A percentile compares a stretch with the other conserved stretches of the same genome.
Evolutionary conservation across 1,140 invertebrate species (phyloP).

Genomic region (Cylas formicarius): DNA sequence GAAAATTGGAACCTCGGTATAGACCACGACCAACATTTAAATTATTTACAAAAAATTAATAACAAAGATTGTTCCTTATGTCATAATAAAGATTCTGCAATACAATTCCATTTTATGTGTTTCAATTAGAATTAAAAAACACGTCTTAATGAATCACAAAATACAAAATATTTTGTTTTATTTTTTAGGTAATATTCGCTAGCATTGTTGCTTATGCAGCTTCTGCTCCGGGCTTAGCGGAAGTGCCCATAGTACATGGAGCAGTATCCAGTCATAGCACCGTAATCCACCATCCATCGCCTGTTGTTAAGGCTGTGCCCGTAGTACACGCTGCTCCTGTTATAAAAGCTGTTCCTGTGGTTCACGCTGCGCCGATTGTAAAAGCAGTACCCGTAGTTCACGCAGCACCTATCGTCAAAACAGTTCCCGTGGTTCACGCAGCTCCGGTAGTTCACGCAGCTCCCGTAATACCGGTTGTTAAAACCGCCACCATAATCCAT

Average conservation of each 20-base stretch:
- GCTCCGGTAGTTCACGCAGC: too few species aligned
- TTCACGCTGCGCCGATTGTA: slow-evolving; percentile 29
- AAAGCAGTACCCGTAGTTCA: slow-evolving; percentile 34
- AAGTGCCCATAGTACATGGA: slow-evolving; percentile 25
- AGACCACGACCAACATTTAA: too few species aligned
- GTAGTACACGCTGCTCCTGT: slow-evolving; percentile 37
- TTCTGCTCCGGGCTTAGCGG: slow-evolving; percentile 30
- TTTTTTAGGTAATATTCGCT: slow-evolving; percentile 43
- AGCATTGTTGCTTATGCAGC: slow-evolving; percentile 41
- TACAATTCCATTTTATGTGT: slow-evolving; percentile 15
- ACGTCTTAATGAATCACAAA: slow-evolving; percentile 13
- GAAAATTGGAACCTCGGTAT: too few species aligned
- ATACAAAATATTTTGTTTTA: too few species aligned
- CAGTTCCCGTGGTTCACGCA: slow-evolving; percentile 23
- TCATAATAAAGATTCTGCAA: slow-evolving; percentile 13
- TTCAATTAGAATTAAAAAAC: slow-evolving; percentile 16
- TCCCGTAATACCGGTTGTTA: slow-evolving; percentile 9
- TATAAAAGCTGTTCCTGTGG: slow-evolving; percentile 37
- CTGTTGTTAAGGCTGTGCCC: slow-evolving; percentile 40
- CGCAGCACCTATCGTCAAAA: slow-evolving; percentile 5
- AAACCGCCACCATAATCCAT: too few species aligned
- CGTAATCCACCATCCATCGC: slow-evolving; percentile 22
- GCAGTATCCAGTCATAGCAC: slow-evolving; percentile 23
- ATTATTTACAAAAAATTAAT: too few species aligned
- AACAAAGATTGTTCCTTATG: too few species aligned